Evolutionary conservation across 2,888 invertebrate genomes (phyloP).

Genomic region (Drosophila fulvimacula): DNA sequence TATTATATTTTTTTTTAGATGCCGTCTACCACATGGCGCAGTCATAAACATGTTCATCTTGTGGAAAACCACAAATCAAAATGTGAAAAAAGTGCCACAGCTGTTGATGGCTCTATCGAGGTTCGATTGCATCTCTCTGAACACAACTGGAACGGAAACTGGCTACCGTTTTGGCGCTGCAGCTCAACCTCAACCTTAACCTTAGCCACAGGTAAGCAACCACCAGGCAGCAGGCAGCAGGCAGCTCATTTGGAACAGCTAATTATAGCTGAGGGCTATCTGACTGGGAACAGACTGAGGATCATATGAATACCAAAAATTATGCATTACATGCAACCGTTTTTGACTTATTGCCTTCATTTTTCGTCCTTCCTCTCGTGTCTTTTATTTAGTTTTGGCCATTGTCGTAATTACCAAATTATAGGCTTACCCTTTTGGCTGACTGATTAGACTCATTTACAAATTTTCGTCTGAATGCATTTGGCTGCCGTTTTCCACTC

Average conservation of each 20-base stretch:
- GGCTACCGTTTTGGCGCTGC: slow-evolving; percentile 55
- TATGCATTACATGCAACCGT: slow-evolving; percentile 72
- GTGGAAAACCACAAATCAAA: slow-evolving; percentile 72
- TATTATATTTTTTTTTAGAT: slow-evolving; percentile 1
- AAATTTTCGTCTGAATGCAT: slow-evolving; percentile 50
- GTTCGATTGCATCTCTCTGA: slow-evolving; percentile 32
- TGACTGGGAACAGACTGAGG: slow-evolving; percentile 39
- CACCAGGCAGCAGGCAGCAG: slow-evolving; percentile 49
- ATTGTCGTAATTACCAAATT: slow-evolving; percentile 79
- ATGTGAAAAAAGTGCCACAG: slow-evolving; percentile 68
- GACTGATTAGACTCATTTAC: slow-evolving; percentile 82
- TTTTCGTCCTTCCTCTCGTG: slow-evolving; percentile 29
- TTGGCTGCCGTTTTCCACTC: slow-evolving; percentile 46
- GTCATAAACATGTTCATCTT: slow-evolving; percentile 55
- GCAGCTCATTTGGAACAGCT: slow-evolving; percentile 53
- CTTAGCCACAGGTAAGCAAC: slow-evolving; percentile 31
- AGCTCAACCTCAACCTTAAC: slow-evolving; percentile 5
- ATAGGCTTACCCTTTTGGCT: slow-evolving; percentile 81
- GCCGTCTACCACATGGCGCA: slow-evolving; percentile 40
- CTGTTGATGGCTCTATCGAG: slow-evolving; percentile 72
- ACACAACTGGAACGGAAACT: slow-evolving; percentile 54
- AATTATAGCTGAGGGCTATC: slow-evolving; percentile 62
- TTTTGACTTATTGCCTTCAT: slow-evolving; percentile 74
- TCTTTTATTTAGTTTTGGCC: slow-evolving; percentile 27
- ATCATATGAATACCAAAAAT: slow-evolving; percentile 55